A percentile compares a stretch with the other conserved stretches of the same genome.
These are phyloP conservation scores for Adelognathus sp. DNA, from an alignment of 2,888 invertebrate species.

Conservation along the genomic window DNA sequence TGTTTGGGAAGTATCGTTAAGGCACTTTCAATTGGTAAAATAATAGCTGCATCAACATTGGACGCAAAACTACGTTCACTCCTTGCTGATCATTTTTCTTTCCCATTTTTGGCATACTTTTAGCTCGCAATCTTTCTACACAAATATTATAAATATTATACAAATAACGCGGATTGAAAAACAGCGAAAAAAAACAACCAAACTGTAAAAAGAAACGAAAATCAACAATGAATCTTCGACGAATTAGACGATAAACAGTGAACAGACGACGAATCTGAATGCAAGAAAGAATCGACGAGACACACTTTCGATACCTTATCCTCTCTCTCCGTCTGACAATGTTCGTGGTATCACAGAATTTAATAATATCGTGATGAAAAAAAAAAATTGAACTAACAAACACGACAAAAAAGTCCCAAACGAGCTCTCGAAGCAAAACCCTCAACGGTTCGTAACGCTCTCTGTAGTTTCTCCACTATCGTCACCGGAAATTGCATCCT, in stretches of 20 bases:
- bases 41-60: constrained; percentile 64
- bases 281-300: constrained; percentile 31
- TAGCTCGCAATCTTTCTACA: neutral
- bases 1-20: constrained; percentile 66
- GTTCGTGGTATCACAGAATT: constrained; percentile 72
- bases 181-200: neutral
- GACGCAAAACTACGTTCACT: constrained; percentile 5
- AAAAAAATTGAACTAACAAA: constrained; percentile 43
- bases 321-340: constrained; percentile 35
- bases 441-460: constrained; percentile 57
- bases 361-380: constrained; percentile 65
- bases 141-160: no score
- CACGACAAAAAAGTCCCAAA: constrained; percentile 4
- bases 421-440: constrained; percentile 53
- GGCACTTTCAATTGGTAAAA: constrained; percentile 68
- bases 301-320: constrained; percentile 37
- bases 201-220: neutral
- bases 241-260: neutral
- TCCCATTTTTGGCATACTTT: constrained; percentile 13
- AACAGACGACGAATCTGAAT: constrained; percentile 46
- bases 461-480: constrained; percentile 30
- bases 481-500: constrained; percentile 47
- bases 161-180: no score
- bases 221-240: constrained; percentile 11
- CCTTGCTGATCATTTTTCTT: neutral